These are phyloP conservation scores for Eupithecia exiguata DNA, from an alignment of 2,888 invertebrate species.

Conservation along the genomic window DNA sequence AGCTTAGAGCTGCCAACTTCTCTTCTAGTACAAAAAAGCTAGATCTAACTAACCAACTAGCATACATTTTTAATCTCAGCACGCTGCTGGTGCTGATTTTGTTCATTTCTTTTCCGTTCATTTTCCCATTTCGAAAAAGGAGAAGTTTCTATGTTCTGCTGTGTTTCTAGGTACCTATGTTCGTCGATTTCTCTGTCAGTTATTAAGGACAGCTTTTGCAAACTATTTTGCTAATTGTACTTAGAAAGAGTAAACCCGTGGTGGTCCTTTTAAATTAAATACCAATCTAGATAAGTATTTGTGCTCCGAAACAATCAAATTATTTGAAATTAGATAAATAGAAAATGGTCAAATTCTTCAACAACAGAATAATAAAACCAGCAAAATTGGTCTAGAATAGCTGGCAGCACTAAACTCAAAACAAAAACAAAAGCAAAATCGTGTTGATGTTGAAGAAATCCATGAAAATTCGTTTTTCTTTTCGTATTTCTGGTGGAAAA, in stretches of 20 bases:
- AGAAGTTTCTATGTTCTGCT: no score
- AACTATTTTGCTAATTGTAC: no score
- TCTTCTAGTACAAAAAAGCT: not conserved
- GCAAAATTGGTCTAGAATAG: not conserved
- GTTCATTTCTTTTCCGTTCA: no score
- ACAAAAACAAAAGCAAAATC: not conserved
- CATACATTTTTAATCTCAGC: not conserved
- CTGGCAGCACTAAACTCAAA: conserved; percentile 4
- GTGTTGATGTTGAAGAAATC: not conserved
- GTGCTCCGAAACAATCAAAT: no score
- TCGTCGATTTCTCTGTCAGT: no score
- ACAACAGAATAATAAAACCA: not conserved
- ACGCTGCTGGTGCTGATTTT: no score
- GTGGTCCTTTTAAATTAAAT: no score
- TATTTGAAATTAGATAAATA: not conserved
- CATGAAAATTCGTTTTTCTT: not conserved
- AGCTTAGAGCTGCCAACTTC: not conserved
- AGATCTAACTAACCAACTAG: not conserved
- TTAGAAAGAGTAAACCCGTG: no score
- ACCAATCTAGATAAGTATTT: no score
- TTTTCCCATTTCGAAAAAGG: no score
- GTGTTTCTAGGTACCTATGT: no score
- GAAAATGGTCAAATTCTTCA: not conserved
- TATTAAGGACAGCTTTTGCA: no score
- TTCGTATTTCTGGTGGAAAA: not conserved